These are phyloP conservation scores for Papilio protenor DNA, from an alignment of 2,888 invertebrate genomes.

Conservation along the genomic window DNA sequence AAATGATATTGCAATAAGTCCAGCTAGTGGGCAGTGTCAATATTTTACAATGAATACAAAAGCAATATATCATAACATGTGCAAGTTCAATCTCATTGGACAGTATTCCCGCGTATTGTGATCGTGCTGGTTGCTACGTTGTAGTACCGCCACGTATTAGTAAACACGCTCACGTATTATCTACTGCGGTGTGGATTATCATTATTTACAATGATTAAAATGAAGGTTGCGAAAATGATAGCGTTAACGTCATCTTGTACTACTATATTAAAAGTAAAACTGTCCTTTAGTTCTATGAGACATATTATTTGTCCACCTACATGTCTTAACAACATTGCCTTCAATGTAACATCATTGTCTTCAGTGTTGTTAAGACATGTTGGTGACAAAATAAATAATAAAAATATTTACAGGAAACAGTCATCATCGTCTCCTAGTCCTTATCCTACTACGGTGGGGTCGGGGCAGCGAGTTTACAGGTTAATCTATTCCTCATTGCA, in stretches of 20 bases:
- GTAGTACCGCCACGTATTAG: slow-evolving; percentile 19
- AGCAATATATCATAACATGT: neutral
- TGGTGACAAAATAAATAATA: no score
- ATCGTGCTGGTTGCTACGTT: slow-evolving; percentile 29
- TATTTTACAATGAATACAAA: slow-evolving; percentile 11
- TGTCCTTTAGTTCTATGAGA: no score
- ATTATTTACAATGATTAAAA: slow-evolving; percentile 26
- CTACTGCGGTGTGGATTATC: slow-evolving; percentile 26
- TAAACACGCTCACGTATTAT: slow-evolving; percentile 39
- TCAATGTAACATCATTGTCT: no score
- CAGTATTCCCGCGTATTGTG: slow-evolving; percentile 22
- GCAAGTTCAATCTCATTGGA: slow-evolving; percentile 15
- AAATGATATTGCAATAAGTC: no score
- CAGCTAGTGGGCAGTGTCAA: neutral
- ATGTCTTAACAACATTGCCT: no score
- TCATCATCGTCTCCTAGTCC: no score
- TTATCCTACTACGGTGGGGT: no score
- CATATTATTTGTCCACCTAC: no score
- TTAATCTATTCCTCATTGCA: no score
- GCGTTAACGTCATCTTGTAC: neutral
- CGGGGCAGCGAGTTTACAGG: no score
- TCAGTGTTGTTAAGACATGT: neutral
- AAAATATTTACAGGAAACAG: neutral
- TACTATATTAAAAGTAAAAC: neutral
- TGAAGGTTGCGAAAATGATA: slow-evolving; percentile 21